A percentile compares a stretch with the other conserved stretches of the same genome.
phyloP scores from a whole-genome alignment of 2,797 vertebrate species.

The Semotilus atromaculatus region DNA sequence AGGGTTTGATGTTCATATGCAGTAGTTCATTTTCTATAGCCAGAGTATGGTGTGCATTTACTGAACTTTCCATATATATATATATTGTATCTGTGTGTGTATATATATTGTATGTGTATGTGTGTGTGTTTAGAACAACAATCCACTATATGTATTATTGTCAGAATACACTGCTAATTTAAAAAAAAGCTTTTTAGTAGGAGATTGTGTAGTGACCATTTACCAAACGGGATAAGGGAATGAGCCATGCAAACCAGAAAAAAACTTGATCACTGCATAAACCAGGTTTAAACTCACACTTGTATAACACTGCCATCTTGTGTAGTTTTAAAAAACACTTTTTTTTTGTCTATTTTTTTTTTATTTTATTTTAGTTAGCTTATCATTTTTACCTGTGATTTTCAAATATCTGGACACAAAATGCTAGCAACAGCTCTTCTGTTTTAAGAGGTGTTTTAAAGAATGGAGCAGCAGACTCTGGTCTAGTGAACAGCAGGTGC shows the following conservation, averaged over 20 bases:
- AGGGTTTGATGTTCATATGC: background rate
- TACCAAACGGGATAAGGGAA: background rate
- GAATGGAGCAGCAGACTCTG: background rate
- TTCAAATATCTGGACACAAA: background rate
- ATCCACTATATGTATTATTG: background rate
- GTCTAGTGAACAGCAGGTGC: background rate
- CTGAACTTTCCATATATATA: background rate
- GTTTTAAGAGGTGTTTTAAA: constrained; percentile 1
- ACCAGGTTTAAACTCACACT: background rate
- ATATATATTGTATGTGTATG: background rate
- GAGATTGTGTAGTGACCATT: background rate
- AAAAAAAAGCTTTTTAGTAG: background rate
- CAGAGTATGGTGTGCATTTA: background rate
- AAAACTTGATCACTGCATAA: background rate
- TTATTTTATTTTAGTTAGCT: background rate
- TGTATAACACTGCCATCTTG: constrained; percentile 45
- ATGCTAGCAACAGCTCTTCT: background rate
- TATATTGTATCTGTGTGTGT: background rate
- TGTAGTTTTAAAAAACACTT: too few relatives aligned
- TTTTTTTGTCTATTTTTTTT: background rate
- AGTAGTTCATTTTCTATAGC: background rate
- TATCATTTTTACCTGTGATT: background rate
- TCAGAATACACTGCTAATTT: background rate
- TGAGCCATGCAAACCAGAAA: background rate
- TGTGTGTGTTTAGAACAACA: background rate